Conservation (phyloP, 2,888 invertebrate species). For the Gibbula magus region DNA sequence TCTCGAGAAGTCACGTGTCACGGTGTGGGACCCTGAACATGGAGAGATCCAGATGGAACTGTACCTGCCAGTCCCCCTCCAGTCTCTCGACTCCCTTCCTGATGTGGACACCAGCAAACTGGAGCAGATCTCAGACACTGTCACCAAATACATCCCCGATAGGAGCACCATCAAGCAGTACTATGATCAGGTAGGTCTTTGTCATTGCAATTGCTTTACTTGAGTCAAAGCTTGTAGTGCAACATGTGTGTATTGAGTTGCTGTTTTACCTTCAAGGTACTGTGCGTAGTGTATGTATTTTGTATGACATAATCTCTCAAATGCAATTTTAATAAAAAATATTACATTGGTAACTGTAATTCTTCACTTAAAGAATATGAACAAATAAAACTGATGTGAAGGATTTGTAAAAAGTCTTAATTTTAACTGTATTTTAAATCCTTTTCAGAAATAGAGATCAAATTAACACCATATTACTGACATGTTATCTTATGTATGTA, state of each 20-base stretch:
- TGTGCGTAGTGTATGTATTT: too few species aligned
- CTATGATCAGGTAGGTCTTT: background rate
- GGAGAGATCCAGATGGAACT: conserved; percentile 68
- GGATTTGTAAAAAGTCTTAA: too few species aligned
- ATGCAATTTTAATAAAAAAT: too few species aligned
- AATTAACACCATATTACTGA: background rate
- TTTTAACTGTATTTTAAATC: too few species aligned
- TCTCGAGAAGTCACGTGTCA: conserved; percentile 25
- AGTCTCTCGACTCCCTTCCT: conserved; percentile 55
- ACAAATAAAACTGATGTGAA: too few species aligned
- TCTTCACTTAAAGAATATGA: too few species aligned
- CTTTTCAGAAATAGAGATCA: too few species aligned
- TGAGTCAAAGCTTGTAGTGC: background rate
- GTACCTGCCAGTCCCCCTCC: conserved; percentile 56
- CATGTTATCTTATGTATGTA: background rate
- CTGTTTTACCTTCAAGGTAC: too few species aligned
- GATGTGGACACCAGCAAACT: conserved; percentile 36
- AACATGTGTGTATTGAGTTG: too few species aligned
- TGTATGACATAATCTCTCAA: too few species aligned
- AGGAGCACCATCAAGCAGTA: conserved; percentile 18
- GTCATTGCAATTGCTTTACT: too few species aligned
- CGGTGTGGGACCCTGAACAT: conserved; percentile 64
- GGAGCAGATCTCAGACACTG: conserved; percentile 32
- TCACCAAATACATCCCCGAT: conserved; percentile 39
- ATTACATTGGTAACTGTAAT: too few species aligned